Conservation (phyloP, 2,797 vertebrate genomes). For the Alca torda region DNA sequence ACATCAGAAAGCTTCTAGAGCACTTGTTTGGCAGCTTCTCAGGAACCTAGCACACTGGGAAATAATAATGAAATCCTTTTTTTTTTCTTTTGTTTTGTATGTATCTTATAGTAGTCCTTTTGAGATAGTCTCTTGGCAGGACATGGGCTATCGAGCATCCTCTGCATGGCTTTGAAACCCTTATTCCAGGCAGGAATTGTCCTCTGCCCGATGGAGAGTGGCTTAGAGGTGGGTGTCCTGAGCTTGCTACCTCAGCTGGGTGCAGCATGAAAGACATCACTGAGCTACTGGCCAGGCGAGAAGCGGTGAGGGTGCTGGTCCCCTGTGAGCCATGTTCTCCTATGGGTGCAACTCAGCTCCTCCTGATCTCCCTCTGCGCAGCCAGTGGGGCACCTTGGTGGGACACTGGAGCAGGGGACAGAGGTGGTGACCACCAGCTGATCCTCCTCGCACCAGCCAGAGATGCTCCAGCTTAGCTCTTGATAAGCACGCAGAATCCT, state of each 20-base stretch:
- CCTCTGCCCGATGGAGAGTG: not conserved
- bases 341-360: not conserved
- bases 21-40: not conserved
- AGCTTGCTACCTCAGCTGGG: not conserved
- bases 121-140: no score
- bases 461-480: not conserved
- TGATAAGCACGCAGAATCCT: not conserved
- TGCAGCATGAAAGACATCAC: not conserved
- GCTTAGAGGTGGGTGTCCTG: not conserved
- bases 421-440: not conserved
- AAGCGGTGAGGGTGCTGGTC: not conserved
- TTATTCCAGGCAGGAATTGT: not conserved
- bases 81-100: not conserved
- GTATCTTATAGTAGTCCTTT: not conserved
- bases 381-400: not conserved
- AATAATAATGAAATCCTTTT: not conserved
- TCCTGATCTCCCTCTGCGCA: not conserved
- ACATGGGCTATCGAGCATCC: not conserved
- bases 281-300: not conserved
- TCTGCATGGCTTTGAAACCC: not conserved
- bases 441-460: not conserved
- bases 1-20: not conserved
- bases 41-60: not conserved
- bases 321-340: not conserved
- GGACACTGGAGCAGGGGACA: not conserved